phyloP scores from a whole-genome alignment of 2,797 vertebrate species.

The Valencia hispanica region DNA sequence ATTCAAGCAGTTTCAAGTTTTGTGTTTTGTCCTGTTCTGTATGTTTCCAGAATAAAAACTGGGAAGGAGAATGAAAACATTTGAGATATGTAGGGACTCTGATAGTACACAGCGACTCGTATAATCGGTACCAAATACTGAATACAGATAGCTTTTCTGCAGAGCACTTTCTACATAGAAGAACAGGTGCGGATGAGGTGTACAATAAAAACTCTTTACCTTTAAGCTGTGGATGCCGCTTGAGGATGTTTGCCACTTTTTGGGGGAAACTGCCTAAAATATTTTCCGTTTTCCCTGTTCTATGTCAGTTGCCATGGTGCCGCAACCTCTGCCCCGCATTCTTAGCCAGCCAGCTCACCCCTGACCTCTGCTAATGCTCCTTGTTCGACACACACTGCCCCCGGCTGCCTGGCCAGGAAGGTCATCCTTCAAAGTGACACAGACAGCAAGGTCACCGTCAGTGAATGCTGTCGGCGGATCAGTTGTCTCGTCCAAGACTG shows the following conservation, averaged over 20 bases:
- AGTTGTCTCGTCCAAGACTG: conserved; percentile 38
- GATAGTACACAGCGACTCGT: not conserved
- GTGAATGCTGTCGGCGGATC: conserved; percentile 47
- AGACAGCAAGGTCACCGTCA: conserved; percentile 69
- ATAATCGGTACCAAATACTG: not conserved
- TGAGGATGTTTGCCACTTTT: conserved; percentile 7
- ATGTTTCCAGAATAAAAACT: not conserved
- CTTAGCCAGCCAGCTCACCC: conserved; percentile 46
- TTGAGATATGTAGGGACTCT: not conserved
- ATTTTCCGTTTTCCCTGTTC: conserved; percentile 11
- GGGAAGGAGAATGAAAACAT: not conserved
- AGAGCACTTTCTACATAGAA: not conserved
- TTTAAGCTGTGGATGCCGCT: conserved; percentile 11
- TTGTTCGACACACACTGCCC: conserved; percentile 51
- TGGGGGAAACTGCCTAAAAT: conserved; percentile 13
- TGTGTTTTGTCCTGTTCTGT: not conserved
- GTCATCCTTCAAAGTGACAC: conserved; percentile 60
- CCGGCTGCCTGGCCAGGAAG: conserved; percentile 49
- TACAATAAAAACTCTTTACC: conserved; percentile 21
- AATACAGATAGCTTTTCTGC: not conserved
- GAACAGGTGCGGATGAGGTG: conserved; percentile 18
- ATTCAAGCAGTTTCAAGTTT: not conserved
- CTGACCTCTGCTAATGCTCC: conserved; percentile 64
- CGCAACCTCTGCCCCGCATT: conserved; percentile 37
- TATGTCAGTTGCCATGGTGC: conserved; percentile 30